phyloP scores from a whole-genome alignment of 2,797 vertebrate species.

The Takifugu ocellatus region DNA sequence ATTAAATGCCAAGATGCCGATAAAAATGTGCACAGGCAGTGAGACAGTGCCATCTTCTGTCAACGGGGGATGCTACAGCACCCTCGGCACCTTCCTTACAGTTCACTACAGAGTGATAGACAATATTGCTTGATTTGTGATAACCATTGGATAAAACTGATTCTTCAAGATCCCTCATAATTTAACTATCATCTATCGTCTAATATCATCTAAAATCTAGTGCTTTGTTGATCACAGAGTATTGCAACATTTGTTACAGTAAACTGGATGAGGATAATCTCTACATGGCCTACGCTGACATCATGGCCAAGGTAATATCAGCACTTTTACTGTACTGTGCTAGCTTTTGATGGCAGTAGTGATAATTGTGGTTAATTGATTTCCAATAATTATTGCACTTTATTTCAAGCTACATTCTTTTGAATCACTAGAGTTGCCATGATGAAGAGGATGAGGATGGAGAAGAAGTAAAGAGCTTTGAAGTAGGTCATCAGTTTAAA shows the following conservation, averaged over 20 bases:
- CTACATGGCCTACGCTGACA: slow-evolving; percentile 96
- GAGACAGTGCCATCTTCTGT: no score
- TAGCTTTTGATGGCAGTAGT: neutral
- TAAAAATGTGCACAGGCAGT: no score
- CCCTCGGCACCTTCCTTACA: no score
- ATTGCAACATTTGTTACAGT: slow-evolving; percentile 66
- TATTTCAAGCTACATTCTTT: neutral
- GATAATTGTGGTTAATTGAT: neutral
- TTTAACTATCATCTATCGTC: no score
- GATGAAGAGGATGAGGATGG: slow-evolving; percentile 93
- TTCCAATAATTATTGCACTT: neutral
- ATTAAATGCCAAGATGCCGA: no score
- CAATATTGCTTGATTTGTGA: no score
- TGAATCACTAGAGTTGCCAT: slow-evolving; percentile 85
- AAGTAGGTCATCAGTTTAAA: slow-evolving; percentile 75
- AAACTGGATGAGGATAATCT: slow-evolving; percentile 93
- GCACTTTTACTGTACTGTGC: neutral
- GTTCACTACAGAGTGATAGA: no score
- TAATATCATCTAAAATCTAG: no score
- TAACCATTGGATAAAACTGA: no score
- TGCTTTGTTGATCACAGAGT: neutral
- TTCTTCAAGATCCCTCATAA: no score
- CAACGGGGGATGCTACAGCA: no score
- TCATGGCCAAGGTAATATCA: slow-evolving; percentile 90
- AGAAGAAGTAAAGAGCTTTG: slow-evolving; percentile 95